Conservation (phyloP, 64 coral and sea anemone species). For the Cladopsammia gracilis region DNA sequence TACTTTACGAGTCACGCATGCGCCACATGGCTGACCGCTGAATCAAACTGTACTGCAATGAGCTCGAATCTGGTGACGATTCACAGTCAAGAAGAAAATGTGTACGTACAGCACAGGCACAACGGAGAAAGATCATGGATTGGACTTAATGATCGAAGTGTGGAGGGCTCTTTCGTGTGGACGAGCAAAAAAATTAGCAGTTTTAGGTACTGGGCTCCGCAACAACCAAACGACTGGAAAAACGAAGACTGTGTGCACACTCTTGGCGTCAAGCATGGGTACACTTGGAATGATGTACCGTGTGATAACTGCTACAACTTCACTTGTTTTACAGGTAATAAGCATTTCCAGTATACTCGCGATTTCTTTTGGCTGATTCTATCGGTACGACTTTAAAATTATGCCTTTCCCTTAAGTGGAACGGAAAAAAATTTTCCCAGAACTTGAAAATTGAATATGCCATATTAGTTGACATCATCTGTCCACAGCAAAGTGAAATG, state of each 20-base stretch:
- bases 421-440: not conserved
- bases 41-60: not conserved
- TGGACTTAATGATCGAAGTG: slow-evolving; percentile 34
- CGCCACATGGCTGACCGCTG: slow-evolving; percentile 41
- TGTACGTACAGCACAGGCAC: slow-evolving; percentile 56
- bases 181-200: slow-evolving; percentile 26
- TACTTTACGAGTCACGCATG: slow-evolving; percentile 17
- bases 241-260: slow-evolving; percentile 53
- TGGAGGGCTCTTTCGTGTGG: slow-evolving; percentile 48
- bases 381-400: no score
- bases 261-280: slow-evolving; percentile 12
- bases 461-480: no score
- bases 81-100: slow-evolving; percentile 37
- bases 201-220: slow-evolving; percentile 59
- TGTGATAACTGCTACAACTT: slow-evolving; percentile 68
- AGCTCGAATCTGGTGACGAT: slow-evolving; percentile 33
- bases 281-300: slow-evolving; percentile 28
- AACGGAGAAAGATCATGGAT: slow-evolving; percentile 39
- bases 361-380: no score
- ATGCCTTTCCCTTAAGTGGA: no score
- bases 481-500: no score
- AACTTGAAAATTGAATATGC: not conserved
- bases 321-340: slow-evolving; percentile 63
- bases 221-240: slow-evolving; percentile 14
- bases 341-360: no score